phyloP scores from a whole-genome alignment of 2,113 vertebrate genomes.

The Spizaetus ornatus region DNA sequence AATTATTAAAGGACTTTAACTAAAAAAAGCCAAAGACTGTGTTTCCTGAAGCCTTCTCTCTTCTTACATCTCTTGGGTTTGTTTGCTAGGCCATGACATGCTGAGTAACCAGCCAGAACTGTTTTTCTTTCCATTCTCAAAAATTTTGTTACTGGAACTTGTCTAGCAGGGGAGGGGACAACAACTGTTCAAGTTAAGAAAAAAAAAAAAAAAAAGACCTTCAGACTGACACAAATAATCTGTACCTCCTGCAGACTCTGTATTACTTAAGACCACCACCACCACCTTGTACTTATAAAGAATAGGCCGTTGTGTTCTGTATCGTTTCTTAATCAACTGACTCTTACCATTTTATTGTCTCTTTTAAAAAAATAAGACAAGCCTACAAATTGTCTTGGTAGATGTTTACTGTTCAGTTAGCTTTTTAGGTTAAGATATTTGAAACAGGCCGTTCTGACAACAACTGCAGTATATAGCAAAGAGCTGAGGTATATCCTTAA shows the following conservation, averaged over 20 bases:
- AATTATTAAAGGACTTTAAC: not conserved
- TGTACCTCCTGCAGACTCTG: not conserved
- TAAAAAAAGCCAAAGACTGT: not conserved
- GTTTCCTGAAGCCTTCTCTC: not conserved
- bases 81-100: rapidly evolving
- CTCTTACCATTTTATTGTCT: not conserved
- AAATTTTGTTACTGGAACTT: not conserved
- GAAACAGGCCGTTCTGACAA: not conserved
- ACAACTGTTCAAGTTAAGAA: not conserved
- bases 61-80: not conserved
- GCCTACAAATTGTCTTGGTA: not conserved
- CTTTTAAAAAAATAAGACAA: not conserved
- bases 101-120: not conserved
- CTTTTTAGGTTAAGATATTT: not conserved
- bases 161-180: not conserved
- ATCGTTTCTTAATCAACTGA: not conserved
- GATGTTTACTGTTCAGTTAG: not conserved
- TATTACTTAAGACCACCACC: not conserved
- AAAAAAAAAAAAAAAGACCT: not conserved
- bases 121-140: not conserved
- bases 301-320: not conserved
- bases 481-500: not conserved
- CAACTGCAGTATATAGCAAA: not conserved
- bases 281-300: not conserved
- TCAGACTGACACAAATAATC: not conserved